A percentile compares a stretch with the other conserved stretches of the same genome.
These are phyloP conservation scores for Rhysida immarginata DNA, from an alignment of 1,140 invertebrate genomes.

Conservation along the genomic window DNA sequence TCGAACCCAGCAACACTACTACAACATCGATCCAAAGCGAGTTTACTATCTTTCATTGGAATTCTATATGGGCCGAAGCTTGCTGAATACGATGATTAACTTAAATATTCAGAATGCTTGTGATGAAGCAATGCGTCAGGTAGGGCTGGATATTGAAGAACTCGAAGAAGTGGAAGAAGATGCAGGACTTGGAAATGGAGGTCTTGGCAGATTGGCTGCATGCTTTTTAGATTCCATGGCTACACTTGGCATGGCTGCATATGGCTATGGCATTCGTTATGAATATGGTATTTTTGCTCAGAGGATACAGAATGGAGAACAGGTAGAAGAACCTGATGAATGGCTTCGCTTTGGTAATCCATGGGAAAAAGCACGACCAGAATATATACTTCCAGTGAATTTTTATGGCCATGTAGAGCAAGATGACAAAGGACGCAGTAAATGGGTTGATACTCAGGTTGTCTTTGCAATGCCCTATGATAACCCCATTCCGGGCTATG, in stretches of 20 bases:
- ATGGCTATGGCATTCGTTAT: conserved; percentile 97
- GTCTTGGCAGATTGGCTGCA: conserved; percentile 87
- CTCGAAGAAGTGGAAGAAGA: conserved; percentile 95
- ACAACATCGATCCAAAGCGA: conserved; percentile 98
- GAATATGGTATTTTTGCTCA: conserved; percentile 99
- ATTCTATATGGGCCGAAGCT: conserved; percentile 95
- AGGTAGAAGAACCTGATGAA: conserved; percentile 35
- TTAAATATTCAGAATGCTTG: conserved; percentile 90
- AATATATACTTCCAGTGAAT: conserved; percentile 22
- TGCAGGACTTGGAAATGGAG: conserved; percentile 97
- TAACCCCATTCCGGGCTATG: conserved; percentile 92
- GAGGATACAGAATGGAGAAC: conserved; percentile 88
- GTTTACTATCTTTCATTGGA: conserved; percentile 98
- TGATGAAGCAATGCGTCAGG: conserved; percentile 95
- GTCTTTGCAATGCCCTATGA: conserved; percentile 98
- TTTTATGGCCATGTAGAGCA: conserved; percentile 24
- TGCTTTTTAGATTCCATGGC: conserved; percentile 99
- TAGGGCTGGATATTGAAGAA: conserved; percentile 97
- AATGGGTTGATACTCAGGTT: conserved; percentile 42
- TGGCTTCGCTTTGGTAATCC: conserved; percentile 28
- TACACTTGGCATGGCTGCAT: conserved; percentile 90
- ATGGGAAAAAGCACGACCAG: conserved; percentile 26
- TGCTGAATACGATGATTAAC: conserved; percentile 99
- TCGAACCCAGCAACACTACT: conserved; percentile 96
- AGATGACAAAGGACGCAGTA: conserved; percentile 23